These are phyloP conservation scores for Aurelia sp. DNA, from an alignment of 30 jellyfish, hydroid and myxozoan genomes.

Conservation along the genomic window DNA sequence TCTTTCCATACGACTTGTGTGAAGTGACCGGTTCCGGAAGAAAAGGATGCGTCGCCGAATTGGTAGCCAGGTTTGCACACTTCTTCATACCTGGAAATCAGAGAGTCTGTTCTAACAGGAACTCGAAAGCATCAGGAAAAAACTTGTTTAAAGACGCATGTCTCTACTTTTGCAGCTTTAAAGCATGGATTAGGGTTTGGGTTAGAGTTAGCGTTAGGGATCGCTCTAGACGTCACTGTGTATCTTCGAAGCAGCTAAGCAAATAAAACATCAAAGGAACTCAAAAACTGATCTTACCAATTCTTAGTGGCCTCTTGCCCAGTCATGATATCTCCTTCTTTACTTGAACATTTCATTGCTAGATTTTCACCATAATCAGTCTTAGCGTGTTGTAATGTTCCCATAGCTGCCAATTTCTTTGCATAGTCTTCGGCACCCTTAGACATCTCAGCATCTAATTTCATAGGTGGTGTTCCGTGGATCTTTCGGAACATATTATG, in stretches of 20 bases:
- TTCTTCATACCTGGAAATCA: conserved; percentile 15
- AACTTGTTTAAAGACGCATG: too few species aligned
- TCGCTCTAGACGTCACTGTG: too few species aligned
- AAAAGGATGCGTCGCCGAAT: conserved; percentile 43
- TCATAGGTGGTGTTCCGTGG: conserved; percentile 58
- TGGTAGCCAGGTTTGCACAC: conserved; percentile 80
- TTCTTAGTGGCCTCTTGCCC: conserved; percentile 94
- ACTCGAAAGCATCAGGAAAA: too few species aligned
- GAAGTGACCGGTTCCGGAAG: conserved; percentile 77
- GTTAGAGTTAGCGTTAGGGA: too few species aligned
- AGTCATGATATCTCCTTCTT: conserved; percentile 67
- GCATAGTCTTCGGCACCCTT: conserved; percentile 80
- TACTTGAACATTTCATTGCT: conserved; percentile 83
- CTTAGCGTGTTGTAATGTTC: conserved; percentile 45
- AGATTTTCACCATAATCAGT: conserved; percentile 84
- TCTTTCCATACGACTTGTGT: conserved; percentile 97
- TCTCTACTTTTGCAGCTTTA: too few species aligned
- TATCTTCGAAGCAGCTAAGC: too few species aligned
- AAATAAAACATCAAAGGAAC: too few species aligned
- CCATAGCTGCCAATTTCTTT: conserved; percentile 66
- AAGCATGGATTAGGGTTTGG: too few species aligned
- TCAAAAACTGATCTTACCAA: conserved; percentile 65
- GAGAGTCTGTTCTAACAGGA: too few species aligned
- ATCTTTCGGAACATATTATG: conserved; percentile 78
- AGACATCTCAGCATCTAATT: conserved; percentile 51